These are phyloP conservation scores for Phodopus roborovskii DNA, from an alignment of 2,113 vertebrate genomes.

Conservation along the genomic window DNA sequence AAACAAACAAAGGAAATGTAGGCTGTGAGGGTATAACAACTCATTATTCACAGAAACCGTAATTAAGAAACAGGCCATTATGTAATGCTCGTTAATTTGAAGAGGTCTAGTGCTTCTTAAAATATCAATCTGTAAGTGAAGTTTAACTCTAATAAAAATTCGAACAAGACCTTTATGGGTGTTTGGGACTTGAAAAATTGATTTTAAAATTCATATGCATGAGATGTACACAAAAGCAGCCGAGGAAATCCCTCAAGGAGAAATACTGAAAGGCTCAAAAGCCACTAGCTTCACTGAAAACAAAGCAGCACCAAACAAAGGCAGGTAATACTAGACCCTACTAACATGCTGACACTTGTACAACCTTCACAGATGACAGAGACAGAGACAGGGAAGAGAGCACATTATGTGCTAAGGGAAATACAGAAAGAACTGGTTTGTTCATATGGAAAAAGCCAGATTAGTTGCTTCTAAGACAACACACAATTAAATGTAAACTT, in stretches of 20 bases:
- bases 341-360: neutral
- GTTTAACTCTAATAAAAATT: constrained; percentile 43
- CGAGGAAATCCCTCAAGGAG: neutral
- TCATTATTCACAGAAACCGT: neutral
- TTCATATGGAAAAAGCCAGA: neutral
- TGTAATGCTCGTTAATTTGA: neutral
- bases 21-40: neutral
- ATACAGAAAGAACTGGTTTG: neutral
- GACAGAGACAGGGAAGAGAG: neutral
- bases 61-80: constrained; percentile 16
- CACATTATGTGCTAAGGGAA: neutral
- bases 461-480: neutral
- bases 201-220: constrained; percentile 40
- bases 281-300: neutral
- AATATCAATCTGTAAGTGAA: neutral
- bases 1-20: neutral
- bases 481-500: constrained; percentile 20
- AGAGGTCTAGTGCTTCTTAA: neutral
- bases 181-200: neutral
- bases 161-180: neutral
- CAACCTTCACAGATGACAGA: neutral
- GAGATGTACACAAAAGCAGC: neutral
- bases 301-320: neutral
- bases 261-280: neutral
- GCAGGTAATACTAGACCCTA: neutral